Base-by-base conservation (phyloP, 2,888 invertebrate genomes). In the Sarcophaga variegata region DNA sequence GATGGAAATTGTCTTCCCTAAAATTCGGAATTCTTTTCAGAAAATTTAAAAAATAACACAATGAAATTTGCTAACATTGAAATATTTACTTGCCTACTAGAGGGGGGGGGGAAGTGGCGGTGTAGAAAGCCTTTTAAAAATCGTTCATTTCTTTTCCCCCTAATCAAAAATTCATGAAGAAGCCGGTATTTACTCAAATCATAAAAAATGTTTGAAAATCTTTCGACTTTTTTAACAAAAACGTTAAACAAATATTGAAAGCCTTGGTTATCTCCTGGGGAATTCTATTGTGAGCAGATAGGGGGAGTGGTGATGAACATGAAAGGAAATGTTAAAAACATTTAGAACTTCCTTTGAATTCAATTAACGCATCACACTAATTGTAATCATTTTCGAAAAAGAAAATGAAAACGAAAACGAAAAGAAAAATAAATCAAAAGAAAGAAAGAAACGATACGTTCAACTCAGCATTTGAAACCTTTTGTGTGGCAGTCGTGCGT, bases 401-500 rank as follows among this genome's bases (percentile, higher is more conserved):
- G 60, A 66, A 22, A 22, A 22, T 22, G 22, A 22, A 22, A 77
- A n/a, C 62, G 17, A 62, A 17, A 62, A 47, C 10, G 14, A 49
- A 37, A 37, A 47, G 3, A 66, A 62, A 37, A 27, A 27, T 12
- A 11, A 49, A 49, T 49, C 11, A 49, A 49, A 49, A 14, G 14
- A 49, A 14, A 14, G 2, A 4, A 14, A 22, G 22, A 22, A 49
- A 54, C 14, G 14, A 49, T 49, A 14, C 4, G 12, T 14, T 17
- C 54, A 17, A 17, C 4, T 12, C 54, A 45, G 25, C n/a, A 17
- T 67, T 67, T 67, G 22, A 85, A 76, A 67, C 70, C 80, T 85
- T 85, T 81, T 85, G 62, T 71, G 22, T n/a, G 71, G 49, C 76
- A 85, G 76, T 85, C 84, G 84, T 85, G 84, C 84, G 80, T 85